Percentiles rank a stretch among this genome's conserved stretches.
Conservation (phyloP, 2,113 vertebrate genomes). For the Grammomys surdaster region DNA sequence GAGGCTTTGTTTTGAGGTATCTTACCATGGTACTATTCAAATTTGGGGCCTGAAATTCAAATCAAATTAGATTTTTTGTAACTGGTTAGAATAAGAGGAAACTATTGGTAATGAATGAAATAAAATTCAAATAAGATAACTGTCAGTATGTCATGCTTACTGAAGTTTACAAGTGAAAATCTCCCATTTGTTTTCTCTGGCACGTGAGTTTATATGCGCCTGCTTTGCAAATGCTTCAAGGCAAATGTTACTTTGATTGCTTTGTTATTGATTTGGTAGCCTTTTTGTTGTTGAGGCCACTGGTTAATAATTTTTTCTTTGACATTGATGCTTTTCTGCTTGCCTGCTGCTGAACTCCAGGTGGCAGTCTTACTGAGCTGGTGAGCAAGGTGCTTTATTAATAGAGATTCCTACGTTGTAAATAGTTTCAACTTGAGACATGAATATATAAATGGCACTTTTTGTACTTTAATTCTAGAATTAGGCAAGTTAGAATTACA, state of each 20-base stretch:
- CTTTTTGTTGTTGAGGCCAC: conserved; percentile 48
- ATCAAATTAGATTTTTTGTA: conserved; percentile 52
- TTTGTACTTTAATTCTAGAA: conserved; percentile 53
- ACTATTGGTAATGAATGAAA: conserved; percentile 40
- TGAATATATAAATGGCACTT: conserved; percentile 50
- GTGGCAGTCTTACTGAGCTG: conserved; percentile 22
- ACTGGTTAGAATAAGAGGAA: conserved; percentile 27
- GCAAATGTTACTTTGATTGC: conserved; percentile 62
- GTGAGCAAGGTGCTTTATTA: conserved; percentile 42
- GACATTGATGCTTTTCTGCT: conserved; percentile 1
- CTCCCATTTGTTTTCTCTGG: conserved; percentile 80
- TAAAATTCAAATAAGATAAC: conserved; percentile 36
- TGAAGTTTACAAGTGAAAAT: conserved; percentile 61
- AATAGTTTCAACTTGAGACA: conserved; percentile 1
- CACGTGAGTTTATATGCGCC: conserved; percentile 63
- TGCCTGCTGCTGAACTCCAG: conserved; percentile 57
- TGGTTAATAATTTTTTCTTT: conserved; percentile 54
- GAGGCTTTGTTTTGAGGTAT: conserved; percentile 46
- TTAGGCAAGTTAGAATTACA: conserved; percentile 43
- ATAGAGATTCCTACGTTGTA: conserved; percentile 10
- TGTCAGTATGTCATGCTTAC: conserved; percentile 30
- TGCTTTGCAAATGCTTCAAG: conserved; percentile 68
- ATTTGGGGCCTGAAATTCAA: conserved; percentile 52
- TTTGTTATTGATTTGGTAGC: conserved; percentile 66
- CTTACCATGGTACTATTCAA: conserved; percentile 23